These are phyloP conservation scores for Tiliqua scincoides DNA, from an alignment of 2,113 vertebrate species.

Conservation along the genomic window DNA sequence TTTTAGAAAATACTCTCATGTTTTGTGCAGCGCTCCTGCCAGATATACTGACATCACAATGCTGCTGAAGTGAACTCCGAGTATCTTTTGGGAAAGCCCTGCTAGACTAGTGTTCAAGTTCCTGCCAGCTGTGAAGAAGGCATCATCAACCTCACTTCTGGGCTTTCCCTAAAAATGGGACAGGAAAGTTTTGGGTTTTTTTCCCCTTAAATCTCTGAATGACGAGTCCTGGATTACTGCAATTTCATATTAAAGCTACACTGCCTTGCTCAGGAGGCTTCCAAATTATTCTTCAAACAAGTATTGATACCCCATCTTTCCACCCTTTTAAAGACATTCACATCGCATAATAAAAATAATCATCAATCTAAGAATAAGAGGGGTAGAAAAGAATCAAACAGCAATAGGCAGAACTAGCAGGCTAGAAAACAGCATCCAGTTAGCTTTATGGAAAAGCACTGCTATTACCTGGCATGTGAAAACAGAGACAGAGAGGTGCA, in stretches of 20 bases:
- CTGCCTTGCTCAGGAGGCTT: too few species aligned
- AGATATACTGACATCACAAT: neutral
- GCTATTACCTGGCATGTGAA: too few species aligned
- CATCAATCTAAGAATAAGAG: too few species aligned
- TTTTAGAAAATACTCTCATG: neutral
- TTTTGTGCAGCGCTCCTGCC: neutral
- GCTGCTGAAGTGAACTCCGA: neutral
- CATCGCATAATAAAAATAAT: too few species aligned
- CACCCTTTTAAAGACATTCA: too few species aligned
- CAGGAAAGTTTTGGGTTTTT: neutral
- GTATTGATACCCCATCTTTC: too few species aligned
- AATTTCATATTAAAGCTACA: neutral
- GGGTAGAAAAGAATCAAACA: too few species aligned
- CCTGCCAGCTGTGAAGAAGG: conserved; percentile 4
- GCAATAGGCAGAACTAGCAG: too few species aligned
- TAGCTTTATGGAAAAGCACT: too few species aligned
- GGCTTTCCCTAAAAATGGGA: neutral
- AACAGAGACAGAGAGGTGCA: too few species aligned
- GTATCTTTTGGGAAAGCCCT: neutral
- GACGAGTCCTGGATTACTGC: neutral
- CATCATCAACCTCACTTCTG: neutral
- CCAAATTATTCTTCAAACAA: too few species aligned
- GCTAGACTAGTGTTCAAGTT: neutral
- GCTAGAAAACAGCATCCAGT: too few species aligned
- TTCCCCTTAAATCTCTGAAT: neutral